phyloP scores from a whole-genome alignment of 2,797 vertebrate species.

The Garrulus glandarius region DNA sequence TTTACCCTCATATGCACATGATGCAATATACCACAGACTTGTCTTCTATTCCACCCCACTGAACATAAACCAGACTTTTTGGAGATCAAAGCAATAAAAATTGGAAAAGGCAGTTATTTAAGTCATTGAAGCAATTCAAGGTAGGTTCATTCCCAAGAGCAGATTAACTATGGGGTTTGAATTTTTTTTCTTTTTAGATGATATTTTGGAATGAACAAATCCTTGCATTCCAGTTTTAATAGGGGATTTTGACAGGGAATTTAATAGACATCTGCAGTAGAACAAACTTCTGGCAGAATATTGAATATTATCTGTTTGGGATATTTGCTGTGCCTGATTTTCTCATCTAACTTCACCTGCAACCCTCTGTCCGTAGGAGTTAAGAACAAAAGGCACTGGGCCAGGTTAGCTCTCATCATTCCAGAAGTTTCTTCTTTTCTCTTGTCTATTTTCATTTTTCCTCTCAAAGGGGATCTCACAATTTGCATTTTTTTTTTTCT shows the following conservation, averaged over 20 bases:
- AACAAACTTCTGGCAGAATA: neutral
- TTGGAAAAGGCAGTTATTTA: neutral
- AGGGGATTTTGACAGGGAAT: neutral
- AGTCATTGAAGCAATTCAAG: neutral
- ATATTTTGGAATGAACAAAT: neutral
- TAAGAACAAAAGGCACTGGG: neutral
- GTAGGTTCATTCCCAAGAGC: neutral
- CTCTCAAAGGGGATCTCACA: neutral
- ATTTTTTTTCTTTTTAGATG: neutral
- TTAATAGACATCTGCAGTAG: neutral
- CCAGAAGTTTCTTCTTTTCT: neutral
- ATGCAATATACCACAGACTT: neutral
- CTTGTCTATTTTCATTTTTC: neutral
- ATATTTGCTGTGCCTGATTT: neutral
- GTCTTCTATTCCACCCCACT: neutral
- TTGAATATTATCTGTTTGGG: neutral
- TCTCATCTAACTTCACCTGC: neutral
- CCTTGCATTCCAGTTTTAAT: neutral
- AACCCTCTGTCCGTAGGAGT: neutral
- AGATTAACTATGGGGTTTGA: neutral
- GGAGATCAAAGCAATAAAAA: constrained; percentile 8
- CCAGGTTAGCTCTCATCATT: neutral
- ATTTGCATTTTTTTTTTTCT: neutral
- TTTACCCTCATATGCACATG: constrained; percentile 14
- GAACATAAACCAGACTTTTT: constrained; percentile 42